A percentile compares a stretch with the other conserved stretches of the same genome.
phyloP scores from a whole-genome alignment of 2,888 invertebrate genomes.

The Agrochola lychnidis region DNA sequence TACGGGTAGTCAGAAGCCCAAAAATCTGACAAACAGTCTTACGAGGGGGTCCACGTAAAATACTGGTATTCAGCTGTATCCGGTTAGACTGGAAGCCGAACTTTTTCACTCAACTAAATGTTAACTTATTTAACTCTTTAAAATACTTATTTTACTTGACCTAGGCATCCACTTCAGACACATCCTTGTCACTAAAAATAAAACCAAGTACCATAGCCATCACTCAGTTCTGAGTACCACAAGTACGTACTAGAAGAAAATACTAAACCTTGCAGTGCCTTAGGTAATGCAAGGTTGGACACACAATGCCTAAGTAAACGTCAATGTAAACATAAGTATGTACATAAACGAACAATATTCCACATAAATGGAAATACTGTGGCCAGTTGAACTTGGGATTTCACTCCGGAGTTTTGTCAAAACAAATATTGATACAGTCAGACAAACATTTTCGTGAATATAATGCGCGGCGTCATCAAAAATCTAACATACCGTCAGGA shows the following conservation, averaged over 20 bases:
- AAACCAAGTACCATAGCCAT: background rate
- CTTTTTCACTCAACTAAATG: background rate
- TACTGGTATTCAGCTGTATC: background rate
- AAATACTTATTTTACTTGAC: constrained; percentile 15
- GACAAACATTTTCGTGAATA: background rate
- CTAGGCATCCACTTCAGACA: background rate
- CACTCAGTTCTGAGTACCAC: background rate
- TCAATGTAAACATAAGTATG: background rate
- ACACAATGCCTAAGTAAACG: constrained; percentile 18
- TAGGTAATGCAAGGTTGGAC: constrained; percentile 25
- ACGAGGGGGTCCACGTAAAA: background rate
- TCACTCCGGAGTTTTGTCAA: constrained; percentile 7
- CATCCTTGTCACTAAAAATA: constrained; percentile 28
- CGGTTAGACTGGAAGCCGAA: background rate
- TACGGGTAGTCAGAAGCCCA: background rate
- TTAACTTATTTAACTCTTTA: background rate
- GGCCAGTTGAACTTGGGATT: background rate
- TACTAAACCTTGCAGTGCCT: constrained; percentile 19
- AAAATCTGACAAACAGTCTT: background rate
- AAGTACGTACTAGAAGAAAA: constrained; percentile 20
- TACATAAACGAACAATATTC: constrained; percentile 28
- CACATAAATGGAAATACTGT: constrained; percentile 42
- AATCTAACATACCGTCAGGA: too few species aligned
- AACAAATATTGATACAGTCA: constrained; percentile 27
- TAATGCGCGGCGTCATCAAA: background rate